Evolutionary conservation across 1,140 invertebrate species (phyloP).

Genomic region (Solenopsis fugax): DNA sequence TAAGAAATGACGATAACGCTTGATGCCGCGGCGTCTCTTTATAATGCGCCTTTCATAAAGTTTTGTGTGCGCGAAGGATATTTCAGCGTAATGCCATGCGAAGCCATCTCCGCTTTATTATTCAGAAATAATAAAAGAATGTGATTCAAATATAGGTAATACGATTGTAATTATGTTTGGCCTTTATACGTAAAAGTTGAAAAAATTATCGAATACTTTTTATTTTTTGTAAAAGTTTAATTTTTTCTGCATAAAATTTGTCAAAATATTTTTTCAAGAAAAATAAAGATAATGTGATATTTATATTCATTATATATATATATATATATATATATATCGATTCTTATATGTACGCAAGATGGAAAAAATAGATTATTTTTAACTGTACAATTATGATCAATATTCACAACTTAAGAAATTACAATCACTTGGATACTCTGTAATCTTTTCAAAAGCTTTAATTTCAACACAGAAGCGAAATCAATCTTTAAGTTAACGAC

Average conservation of each 20-base stretch:
- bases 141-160: not conserved
- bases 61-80: not conserved
- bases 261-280: not conserved
- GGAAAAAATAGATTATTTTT: not conserved
- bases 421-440: not conserved
- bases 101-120: not conserved
- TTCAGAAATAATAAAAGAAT: not conserved
- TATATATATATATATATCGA: not conserved
- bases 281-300: not conserved
- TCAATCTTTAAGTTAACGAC: not conserved
- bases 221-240: not conserved
- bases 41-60: not conserved
- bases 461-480: not conserved
- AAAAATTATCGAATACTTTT: not conserved
- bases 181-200: not conserved
- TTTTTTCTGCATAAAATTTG: not conserved
- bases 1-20: slow-evolving; percentile 31
- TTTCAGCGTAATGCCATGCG: not conserved
- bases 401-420: not conserved
- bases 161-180: not conserved
- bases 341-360: not conserved
- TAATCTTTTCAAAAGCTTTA: not conserved
- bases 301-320: not conserved
- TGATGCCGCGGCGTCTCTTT: not conserved
- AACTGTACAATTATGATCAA: not conserved